Conservation (phyloP, 2,888 invertebrate genomes). For the Helleia helle region DNA sequence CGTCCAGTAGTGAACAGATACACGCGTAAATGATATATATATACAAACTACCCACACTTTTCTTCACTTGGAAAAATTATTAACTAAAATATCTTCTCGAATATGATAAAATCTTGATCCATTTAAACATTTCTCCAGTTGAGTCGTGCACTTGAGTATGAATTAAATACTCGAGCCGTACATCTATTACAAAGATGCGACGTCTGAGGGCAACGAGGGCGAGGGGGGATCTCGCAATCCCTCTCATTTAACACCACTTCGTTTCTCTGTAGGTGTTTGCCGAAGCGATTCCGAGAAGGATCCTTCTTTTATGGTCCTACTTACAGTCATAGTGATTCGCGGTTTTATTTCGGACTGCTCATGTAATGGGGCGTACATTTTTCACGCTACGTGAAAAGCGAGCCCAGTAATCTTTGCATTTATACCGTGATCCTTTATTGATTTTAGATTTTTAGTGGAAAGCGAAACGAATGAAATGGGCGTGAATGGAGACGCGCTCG, state of each 20-base stretch:
- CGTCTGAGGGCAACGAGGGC: constrained; percentile 30
- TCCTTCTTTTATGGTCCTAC: constrained; percentile 67
- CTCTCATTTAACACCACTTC: constrained; percentile 72
- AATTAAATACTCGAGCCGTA: constrained; percentile 46
- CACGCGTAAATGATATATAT: too few relatives aligned
- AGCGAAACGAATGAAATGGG: constrained; percentile 67
- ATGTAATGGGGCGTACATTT: constrained; percentile 66
- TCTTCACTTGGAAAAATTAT: too few relatives aligned
- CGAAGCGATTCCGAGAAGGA: constrained; percentile 66
- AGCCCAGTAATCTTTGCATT: constrained; percentile 72
- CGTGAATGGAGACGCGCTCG: constrained; percentile 66
- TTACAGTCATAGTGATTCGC: constrained; percentile 72
- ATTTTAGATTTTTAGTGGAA: constrained; percentile 73
- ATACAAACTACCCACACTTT: too few relatives aligned
- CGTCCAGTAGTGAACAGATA: too few relatives aligned
- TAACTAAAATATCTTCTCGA: not conserved
- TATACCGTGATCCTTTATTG: constrained; percentile 72
- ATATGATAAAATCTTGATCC: constrained; percentile 8
- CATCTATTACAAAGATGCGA: constrained; percentile 43
- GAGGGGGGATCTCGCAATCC: constrained; percentile 51
- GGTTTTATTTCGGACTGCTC: constrained; percentile 72
- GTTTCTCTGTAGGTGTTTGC: constrained; percentile 71
- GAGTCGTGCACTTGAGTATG: constrained; percentile 36
- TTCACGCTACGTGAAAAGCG: constrained; percentile 62
- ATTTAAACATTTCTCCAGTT: constrained; percentile 36